Evolutionary conservation across 2,797 vertebrate species (phyloP).

Genomic region (Gastrophryne carolinensis): DNA sequence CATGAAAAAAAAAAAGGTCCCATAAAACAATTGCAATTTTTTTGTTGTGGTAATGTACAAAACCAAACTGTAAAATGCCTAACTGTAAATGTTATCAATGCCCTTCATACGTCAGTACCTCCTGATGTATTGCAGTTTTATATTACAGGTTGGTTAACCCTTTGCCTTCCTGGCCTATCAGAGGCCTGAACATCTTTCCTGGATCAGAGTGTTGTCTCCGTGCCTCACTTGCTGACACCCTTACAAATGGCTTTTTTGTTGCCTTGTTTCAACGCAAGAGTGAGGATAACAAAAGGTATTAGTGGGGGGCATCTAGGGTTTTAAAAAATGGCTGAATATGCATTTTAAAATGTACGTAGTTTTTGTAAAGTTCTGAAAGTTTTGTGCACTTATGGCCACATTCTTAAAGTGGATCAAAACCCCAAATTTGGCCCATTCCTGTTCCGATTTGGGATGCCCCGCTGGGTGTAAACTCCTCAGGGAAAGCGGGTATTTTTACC

Average conservation of each 20-base stretch:
- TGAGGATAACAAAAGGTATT: neutral
- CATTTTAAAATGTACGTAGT: neutral
- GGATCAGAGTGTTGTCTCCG: conserved; percentile 79
- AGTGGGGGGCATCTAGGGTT: conserved; percentile 10
- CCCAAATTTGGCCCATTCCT: too few relatives aligned
- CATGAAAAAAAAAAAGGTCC: too few relatives aligned
- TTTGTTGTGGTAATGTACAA: too few relatives aligned
- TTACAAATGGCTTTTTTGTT: conserved; percentile 89
- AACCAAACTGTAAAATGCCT: too few relatives aligned
- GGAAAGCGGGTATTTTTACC: too few relatives aligned
- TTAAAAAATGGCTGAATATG: neutral
- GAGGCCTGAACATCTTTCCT: conserved; percentile 73
- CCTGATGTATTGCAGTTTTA: neutral
- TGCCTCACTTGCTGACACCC: conserved; percentile 74
- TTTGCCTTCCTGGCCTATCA: conserved; percentile 82
- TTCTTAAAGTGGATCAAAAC: too few relatives aligned
- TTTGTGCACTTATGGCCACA: too few relatives aligned
- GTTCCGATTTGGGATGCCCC: neutral
- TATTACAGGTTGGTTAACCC: conserved; percentile 72
- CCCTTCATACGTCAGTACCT: too few relatives aligned
- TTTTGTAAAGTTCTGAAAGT: neutral
- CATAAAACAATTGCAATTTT: too few relatives aligned
- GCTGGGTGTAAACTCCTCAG: neutral
- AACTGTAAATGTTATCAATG: too few relatives aligned
- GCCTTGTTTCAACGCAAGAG: conserved; percentile 75